These are phyloP conservation scores for Odocoileus hemionus DNA, from an alignment of 2,113 vertebrate species.

Conservation along the genomic window DNA sequence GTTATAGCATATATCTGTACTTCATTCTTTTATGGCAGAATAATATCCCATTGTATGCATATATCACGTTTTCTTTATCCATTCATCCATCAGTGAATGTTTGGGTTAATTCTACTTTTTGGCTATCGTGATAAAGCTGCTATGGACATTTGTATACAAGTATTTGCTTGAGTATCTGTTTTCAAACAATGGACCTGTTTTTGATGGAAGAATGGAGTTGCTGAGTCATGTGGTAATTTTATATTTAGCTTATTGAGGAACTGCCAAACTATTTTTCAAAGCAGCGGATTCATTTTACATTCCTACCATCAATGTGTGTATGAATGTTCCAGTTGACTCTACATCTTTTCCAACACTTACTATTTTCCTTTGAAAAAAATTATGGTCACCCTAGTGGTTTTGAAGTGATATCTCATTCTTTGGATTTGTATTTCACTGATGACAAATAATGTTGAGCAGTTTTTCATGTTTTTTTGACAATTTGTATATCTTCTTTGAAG, in stretches of 20 bases:
- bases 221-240: not conserved
- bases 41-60: not conserved
- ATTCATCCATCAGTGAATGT: not conserved
- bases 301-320: not conserved
- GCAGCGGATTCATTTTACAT: not conserved
- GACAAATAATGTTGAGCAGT: not conserved
- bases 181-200: conserved; percentile 2
- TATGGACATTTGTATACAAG: not conserved
- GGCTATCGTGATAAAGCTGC: not conserved
- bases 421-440: not conserved
- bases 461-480: not conserved
- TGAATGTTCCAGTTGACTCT: not conserved
- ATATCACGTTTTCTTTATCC: not conserved
- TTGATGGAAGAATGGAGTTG: not conserved
- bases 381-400: not conserved
- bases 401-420: not conserved
- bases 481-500: not conserved
- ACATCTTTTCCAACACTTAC: not conserved
- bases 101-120: not conserved
- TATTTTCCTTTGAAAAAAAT: not conserved
- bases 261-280: not conserved
- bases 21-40: not conserved
- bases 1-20: not conserved
- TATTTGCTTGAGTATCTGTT: conserved; percentile 28
- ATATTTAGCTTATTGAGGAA: conserved; percentile 6